Evolutionary conservation across 2,113 vertebrate species (phyloP), one percentile per base, ranked within the genome.

Genomic region (Stigmatopora nigra): DNA sequence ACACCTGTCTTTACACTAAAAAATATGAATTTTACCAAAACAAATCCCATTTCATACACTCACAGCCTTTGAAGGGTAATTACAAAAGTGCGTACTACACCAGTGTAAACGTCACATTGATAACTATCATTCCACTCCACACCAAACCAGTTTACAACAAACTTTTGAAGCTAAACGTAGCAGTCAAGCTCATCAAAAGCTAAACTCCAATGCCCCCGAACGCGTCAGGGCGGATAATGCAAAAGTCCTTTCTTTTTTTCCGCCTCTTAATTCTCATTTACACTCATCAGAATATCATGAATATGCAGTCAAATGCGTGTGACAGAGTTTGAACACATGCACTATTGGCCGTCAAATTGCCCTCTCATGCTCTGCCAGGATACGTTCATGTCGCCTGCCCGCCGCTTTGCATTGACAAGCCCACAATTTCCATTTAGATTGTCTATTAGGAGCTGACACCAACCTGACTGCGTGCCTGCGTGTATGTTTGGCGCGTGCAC

Each of bases 401-500:
- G 46, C 55, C 6, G 61, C 49, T 66, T 51, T 61, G 53, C 60
- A 72, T 67, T 64, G 61, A 52, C 17, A 44, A 38, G 25, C 53
- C 14, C 10, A 63, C 31, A 44, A 80, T 84, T 83, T 79, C 71
- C 75, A 82, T 82, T 82, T 79, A 77, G 73, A 83, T 77, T 75
- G 70, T 84, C 45, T 65, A 70, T 70, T 59, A 66, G 47, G 45
- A 16, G 56, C 17, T 8, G 35, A 58, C 31, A n/a, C 9, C 25
- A 31, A 8, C 31, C 3, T 4, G 16, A 17, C 31, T 58, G 56
- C 16, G 35, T 4, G 56, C 4, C 8, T 22, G 20, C 13, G 52
- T 13, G 12, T 20, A 3, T 17, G 35, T 35, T 7, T 41, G 1
- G 56, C 1, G 16, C 11, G 10, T 13, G 52, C 5, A 20, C 52